Evolutionary conservation across 2,888 invertebrate genomes (phyloP), one percentile per base, ranked within the genome.

Genomic region (Pseudococcus viburni): DNA sequence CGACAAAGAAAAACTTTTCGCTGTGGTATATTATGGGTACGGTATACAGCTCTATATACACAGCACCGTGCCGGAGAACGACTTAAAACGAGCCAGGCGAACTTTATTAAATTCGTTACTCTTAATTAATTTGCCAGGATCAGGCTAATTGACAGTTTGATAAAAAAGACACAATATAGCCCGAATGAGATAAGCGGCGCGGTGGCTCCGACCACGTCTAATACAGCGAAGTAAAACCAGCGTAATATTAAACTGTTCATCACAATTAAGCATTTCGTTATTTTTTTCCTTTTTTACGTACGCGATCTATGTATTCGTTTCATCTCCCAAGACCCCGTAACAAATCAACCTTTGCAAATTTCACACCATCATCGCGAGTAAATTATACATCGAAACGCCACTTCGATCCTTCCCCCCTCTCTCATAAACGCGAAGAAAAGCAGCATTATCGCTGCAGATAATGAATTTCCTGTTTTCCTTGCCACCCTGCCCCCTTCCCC

Each of bases 61-160:
- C n/a, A n/a, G 59, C n/a, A 64, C 9, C 9, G 64, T 22, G 7
- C 42, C 42, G 42, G 42, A 42, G 33, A 83, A 9, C 46, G 46
- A 83, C 42, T 83, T 42, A 46, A 83, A 83, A 17, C 1, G 80
- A 83, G 42, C 42, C 42, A 42, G 46, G 46, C 80, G 46, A 83
- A 83, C 42, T 83, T 83, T 83, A 83, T 83, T 83, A 83, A 83
- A 83, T 83, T 83, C 80, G 80, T 83, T 83, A 83, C 80, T 83
- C 80, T 83, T 83, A 83, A 83, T 83, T 83, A 83, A 83, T 39
- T 83, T 83, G 42, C 80, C 46, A 83, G 42, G 80, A 83, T 83
- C 80, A 42, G 46, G 80, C 80, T 83, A 83, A 83, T 83, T 83
- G 80, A 83, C 80, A 83, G 80, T 83, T 83, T 83, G 80, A 83